Base-by-base conservation (phyloP, 1,140 invertebrate genomes). In the Asobara japonica region DNA sequence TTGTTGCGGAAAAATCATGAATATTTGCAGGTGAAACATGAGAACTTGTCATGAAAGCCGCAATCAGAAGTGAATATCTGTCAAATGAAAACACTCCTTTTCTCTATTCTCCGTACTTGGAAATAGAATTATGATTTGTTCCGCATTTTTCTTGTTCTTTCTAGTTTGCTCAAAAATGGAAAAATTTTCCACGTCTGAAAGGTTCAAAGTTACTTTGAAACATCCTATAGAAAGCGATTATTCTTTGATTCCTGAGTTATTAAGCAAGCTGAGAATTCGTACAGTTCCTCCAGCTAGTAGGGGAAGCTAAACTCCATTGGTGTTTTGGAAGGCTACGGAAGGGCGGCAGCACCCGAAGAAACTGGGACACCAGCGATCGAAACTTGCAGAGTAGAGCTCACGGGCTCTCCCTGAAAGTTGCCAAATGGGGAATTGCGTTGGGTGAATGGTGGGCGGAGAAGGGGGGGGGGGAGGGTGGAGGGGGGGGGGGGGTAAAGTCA, bases 301-400 rank as follows among this genome's bases (percentile, higher is more conserved):
- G 16, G 22, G 51, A 69, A 61, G 61, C 51, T 18, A 61, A 60
- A 48, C 48, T 66, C 64, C 33, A 68, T 33, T 20, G 64, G 61
- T 11, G 38, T n/a, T 71, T 36, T 62, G 31, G 22, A 25, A 29
- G 29, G 33, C 29, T 65, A 31, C 8, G 33, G 61, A 65, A 64
- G 18, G 56, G 30, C 27, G 33, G 29, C 22, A 36, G 20, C 27
- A 20, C 10, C 51, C 36, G 33, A 71, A 71, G 69, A 71, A 71
- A 71, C 61, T 71, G 25, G 69, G 69, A 71, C 69, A 71, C 61
- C 38, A 62, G 38, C 69, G 69, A 71, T 71, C 69, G 69, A 71
- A 71, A 71, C 69, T 71, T 71, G 69, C 69, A 71, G 27, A 45
- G 41, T 45, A 67, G 65, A 71, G 69, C 69, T 71, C 62, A 45